phyloP scores from a whole-genome alignment of 2,113 vertebrate species.

The Pseudonaja textilis region DNA sequence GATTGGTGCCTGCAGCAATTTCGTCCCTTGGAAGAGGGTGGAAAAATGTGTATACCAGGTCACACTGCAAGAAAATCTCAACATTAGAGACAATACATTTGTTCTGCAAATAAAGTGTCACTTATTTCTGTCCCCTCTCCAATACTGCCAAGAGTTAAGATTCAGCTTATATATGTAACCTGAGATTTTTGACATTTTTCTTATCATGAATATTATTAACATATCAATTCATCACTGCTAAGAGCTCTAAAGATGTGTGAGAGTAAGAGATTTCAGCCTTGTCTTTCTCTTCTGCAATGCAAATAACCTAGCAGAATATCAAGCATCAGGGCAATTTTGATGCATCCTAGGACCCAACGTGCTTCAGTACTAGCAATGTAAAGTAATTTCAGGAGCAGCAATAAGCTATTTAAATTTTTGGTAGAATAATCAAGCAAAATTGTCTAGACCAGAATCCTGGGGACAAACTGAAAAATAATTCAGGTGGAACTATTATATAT shows the following conservation, averaged over 20 bases:
- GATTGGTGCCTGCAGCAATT: constrained; percentile 65
- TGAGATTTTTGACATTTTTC: not conserved
- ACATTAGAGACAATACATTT: not conserved
- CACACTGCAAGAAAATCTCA: constrained; percentile 74
- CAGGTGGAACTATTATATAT: not conserved
- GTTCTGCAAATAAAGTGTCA: not conserved
- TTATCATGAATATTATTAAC: not conserved
- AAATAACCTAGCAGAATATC: not conserved
- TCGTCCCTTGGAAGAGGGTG: constrained; percentile 87
- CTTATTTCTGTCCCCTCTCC: fast-evolving
- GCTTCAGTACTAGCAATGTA: not conserved
- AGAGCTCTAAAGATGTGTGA: not conserved
- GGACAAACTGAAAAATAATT: not conserved
- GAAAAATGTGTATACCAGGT: constrained; percentile 94
- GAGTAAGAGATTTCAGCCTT: not conserved
- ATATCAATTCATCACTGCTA: not conserved
- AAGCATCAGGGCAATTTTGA: fast-evolving
- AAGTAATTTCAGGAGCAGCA: not conserved
- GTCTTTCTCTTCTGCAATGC: not conserved
- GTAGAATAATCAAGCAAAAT: not conserved
- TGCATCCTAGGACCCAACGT: not conserved
- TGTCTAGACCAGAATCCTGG: not conserved
- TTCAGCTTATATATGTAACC: not conserved
- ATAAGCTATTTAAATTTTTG: not conserved
- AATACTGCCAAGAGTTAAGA: not conserved